Percentiles rank a stretch among this genome's conserved stretches.
Evolutionary conservation across 2,888 invertebrate genomes (phyloP).

Genomic region (Hypercompe scribonia): DNA sequence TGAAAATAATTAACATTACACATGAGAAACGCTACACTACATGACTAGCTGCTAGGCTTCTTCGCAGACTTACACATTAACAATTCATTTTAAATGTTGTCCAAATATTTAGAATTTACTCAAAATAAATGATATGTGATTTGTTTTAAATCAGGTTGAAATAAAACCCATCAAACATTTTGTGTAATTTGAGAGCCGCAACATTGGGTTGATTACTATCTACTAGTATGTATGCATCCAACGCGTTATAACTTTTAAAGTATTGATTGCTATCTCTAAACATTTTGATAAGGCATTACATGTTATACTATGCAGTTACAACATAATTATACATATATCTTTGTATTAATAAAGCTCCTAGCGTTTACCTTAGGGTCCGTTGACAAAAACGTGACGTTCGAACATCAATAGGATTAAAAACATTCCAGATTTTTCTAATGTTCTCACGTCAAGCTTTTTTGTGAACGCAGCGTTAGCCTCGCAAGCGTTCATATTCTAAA

Average conservation of each 20-base stretch:
- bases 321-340: slow-evolving; percentile 46
- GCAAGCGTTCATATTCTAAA: slow-evolving; percentile 36
- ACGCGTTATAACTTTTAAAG: slow-evolving; percentile 31
- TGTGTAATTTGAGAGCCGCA: slow-evolving; percentile 5
- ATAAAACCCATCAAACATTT: slow-evolving; percentile 2
- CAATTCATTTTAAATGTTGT: slow-evolving; percentile 11
- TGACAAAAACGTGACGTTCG: not conserved
- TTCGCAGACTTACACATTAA: slow-evolving; percentile 27
- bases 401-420: not conserved
- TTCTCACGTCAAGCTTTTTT: slow-evolving; percentile 4
- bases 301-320: slow-evolving; percentile 34
- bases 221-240: slow-evolving; percentile 23
- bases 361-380: slow-evolving; percentile 40
- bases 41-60: slow-evolving; percentile 58
- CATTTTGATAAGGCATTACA: slow-evolving; percentile 42
- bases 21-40: slow-evolving; percentile 36
- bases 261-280: slow-evolving; percentile 39
- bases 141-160: slow-evolving; percentile 7
- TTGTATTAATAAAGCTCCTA: slow-evolving; percentile 57
- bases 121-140: slow-evolving; percentile 19
- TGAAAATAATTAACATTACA: slow-evolving; percentile 35
- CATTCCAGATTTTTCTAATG: not conserved
- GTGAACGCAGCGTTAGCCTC: slow-evolving; percentile 44
- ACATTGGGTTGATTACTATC: slow-evolving; percentile 17
- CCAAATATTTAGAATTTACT: slow-evolving; percentile 11